Evolutionary conservation across 2,888 invertebrate species (phyloP).

Genomic region (Syrphus vitripennis): DNA sequence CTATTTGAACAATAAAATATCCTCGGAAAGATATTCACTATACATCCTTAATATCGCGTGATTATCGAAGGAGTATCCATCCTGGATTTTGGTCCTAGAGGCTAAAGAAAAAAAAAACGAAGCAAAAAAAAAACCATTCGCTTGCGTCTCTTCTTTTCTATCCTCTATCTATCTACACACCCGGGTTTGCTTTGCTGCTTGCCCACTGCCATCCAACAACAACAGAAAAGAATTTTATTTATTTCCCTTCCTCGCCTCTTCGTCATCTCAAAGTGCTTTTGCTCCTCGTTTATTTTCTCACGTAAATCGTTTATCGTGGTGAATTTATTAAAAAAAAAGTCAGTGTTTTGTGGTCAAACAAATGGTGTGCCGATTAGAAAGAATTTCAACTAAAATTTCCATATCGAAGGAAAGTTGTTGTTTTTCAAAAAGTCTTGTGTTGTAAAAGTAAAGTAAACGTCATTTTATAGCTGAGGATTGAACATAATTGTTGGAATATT

Average conservation of each 20-base stretch:
- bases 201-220: constrained; percentile 8
- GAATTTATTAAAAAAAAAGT: constrained; percentile 47
- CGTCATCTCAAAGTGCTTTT: neutral
- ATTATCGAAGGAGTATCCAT: neutral
- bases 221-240: constrained; percentile 52
- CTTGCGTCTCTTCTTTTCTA: constrained; percentile 18
- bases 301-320: constrained; percentile 42
- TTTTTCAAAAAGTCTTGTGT: neutral
- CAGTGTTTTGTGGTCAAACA: constrained; percentile 41
- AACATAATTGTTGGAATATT: constrained; percentile 24
- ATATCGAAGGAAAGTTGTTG: neutral
- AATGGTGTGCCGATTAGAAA: constrained; percentile 18
- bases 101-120: constrained; percentile 9
- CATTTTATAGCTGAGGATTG: neutral
- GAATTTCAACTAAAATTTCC: constrained; percentile 14
- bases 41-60: constrained; percentile 56
- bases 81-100: neutral
- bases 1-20: neutral
- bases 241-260: constrained; percentile 40
- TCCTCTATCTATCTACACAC: neutral
- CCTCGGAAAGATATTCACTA: constrained; percentile 8
- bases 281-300: neutral
- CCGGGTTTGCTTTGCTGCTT: neutral
- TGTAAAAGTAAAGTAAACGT: constrained; percentile 1
- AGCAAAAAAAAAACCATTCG: constrained; percentile 1